Percentiles rank a stretch among this genome's conserved stretches.
These are phyloP conservation scores for Berghia stephanieae DNA, from an alignment of 1,140 invertebrate genomes.

Conservation along the genomic window DNA sequence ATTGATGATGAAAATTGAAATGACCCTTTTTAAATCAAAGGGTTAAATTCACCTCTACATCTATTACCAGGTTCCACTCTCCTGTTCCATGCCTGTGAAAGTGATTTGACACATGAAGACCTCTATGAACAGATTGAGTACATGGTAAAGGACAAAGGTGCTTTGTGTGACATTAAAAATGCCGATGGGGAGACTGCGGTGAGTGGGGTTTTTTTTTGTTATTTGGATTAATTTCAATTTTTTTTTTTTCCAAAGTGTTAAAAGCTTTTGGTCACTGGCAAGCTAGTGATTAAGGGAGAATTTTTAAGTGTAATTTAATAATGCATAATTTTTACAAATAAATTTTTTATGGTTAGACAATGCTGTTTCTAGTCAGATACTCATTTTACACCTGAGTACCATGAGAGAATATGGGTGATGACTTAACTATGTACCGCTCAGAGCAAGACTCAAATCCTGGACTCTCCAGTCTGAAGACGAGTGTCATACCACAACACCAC, in stretches of 20 bases:
- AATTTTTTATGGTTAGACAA: too few species aligned
- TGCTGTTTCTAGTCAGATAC: too few species aligned
- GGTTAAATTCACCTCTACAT: not conserved
- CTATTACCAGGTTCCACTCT: slow-evolving; percentile 60
- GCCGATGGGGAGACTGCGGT: slow-evolving; percentile 66
- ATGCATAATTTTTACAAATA: too few species aligned
- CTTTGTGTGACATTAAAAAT: slow-evolving; percentile 63
- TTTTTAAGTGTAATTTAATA: too few species aligned
- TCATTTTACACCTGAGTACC: too few species aligned
- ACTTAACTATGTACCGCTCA: too few species aligned
- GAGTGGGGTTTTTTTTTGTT: slow-evolving; percentile 38
- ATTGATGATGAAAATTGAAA: too few species aligned
- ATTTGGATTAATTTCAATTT: not conserved
- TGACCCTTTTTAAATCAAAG: not conserved
- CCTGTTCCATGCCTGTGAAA: slow-evolving; percentile 56
- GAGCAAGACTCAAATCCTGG: too few species aligned
- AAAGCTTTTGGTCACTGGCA: slow-evolving; percentile 46
- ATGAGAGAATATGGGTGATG: too few species aligned
- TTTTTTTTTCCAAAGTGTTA: not conserved
- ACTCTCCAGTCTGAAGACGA: too few species aligned
- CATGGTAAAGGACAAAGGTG: slow-evolving; percentile 63
- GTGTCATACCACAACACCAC: too few species aligned
- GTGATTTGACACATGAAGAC: slow-evolving; percentile 44
- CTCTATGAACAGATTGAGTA: slow-evolving; percentile 65
- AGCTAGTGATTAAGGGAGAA: too few species aligned